Evolutionary conservation across 2,113 vertebrate genomes (phyloP), one percentile per base, ranked within the genome.

Genomic region (Plotosus lineatus): DNA sequence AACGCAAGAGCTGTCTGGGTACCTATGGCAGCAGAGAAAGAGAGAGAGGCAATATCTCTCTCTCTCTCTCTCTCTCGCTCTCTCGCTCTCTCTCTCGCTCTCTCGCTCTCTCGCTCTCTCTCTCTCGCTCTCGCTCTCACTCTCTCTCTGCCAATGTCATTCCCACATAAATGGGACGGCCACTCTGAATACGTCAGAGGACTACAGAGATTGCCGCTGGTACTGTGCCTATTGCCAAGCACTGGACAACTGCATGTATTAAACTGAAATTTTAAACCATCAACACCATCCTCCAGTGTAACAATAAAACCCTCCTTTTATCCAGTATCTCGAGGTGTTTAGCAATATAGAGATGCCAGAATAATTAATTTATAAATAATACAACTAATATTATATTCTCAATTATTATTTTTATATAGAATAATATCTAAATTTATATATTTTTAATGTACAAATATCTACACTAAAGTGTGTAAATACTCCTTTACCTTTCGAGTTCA

Each of bases 1-100:
- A 85, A 80, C 77, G 72, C 63, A 79, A 61, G 77, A 69, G 65
- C 63, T 71, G 84, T 85, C 84, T 82, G 80, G 66, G 63, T 79
- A 77, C 80, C 80, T 66, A 75, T 78, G 80, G 83, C 83, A 82
- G 76, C 51, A 23, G 60, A 51, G 69, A 75, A 44, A 82, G 83
- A 77, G 75, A 65, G 69, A 82, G 60, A 78, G 79, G 71, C 40
- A 63, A 21, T 51, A 71, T 17, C 3, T 17, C 15, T 83, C 72
- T 84, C 82, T 79, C 60, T 80, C 77, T 77, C 68, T 80, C 48
- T 82, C 60, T 23, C n/a, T 46, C 42, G n/a, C n/a, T n/a, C n/a
- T 48, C 56, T 44, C 55, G 7, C 55, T 77, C 55, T 60, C n/a
- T 31, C 42, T 21, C 72, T 81, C 80, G 44, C 38, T n/a, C 69